Conservation (phyloP, 2,888 invertebrate species). For the Uropetala carovei region DNA sequence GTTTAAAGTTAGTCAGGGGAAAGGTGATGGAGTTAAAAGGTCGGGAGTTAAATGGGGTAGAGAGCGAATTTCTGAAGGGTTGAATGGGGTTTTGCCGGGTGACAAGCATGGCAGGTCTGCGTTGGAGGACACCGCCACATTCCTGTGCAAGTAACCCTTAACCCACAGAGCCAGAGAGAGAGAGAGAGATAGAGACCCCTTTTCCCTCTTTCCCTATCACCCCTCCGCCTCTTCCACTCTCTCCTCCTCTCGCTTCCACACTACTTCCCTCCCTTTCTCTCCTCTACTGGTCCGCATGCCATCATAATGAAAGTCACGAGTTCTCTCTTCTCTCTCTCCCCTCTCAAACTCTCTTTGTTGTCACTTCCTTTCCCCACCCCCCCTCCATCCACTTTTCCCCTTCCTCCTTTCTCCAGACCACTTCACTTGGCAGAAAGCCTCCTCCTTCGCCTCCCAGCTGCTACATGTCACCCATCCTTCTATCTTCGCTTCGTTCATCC, state of each 20-base stretch:
- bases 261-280: neutral
- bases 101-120: constrained; percentile 30
- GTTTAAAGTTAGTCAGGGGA: neutral
- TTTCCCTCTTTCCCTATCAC: neutral
- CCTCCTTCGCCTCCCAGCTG: constrained; percentile 12
- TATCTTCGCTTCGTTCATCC: neutral
- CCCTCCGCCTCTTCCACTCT: neutral
- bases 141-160: constrained; percentile 31
- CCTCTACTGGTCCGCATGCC: neutral
- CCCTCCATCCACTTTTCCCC: neutral
- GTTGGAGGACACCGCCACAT: neutral
- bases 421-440: constrained; percentile 5
- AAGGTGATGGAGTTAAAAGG: neutral
- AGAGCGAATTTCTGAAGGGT: constrained; percentile 31
- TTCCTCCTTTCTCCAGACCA: neutral
- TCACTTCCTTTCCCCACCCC: neutral
- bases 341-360: neutral
- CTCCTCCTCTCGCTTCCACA: neutral
- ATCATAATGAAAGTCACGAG: constrained; percentile 10
- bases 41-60: neutral
- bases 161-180: neutral
- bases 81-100: constrained; percentile 21
- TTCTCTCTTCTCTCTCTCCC: neutral
- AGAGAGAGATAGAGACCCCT: neutral
- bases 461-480: constrained; percentile 11